These are phyloP conservation scores for Amia ocellicauda DNA, from an alignment of 2,113 vertebrate genomes.

Conservation along the genomic window DNA sequence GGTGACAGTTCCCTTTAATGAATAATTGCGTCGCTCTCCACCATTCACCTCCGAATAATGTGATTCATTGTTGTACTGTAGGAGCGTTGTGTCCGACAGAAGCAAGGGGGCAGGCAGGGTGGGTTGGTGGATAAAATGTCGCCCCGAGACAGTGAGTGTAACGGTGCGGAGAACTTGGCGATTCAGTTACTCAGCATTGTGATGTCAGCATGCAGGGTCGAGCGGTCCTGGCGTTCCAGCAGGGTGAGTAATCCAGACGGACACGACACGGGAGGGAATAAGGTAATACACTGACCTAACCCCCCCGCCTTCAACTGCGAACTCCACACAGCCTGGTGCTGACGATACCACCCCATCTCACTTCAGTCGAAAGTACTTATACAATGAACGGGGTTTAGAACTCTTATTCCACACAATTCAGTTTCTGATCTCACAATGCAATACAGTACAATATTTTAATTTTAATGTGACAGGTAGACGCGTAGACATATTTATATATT, in stretches of 20 bases:
- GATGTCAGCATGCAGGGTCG: slow-evolving; percentile 66
- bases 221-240: slow-evolving; percentile 47
- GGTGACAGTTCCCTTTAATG: slow-evolving; percentile 53
- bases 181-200: slow-evolving; percentile 60
- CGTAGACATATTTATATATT: too few species aligned
- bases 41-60: slow-evolving; percentile 30
- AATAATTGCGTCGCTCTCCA: slow-evolving; percentile 44
- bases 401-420: too few species aligned
- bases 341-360: slow-evolving; percentile 1
- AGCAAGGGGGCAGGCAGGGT: slow-evolving; percentile 53
- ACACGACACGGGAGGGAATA: slow-evolving; percentile 31
- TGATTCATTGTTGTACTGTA: slow-evolving; percentile 54
- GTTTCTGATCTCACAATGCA: too few species aligned
- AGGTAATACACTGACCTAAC: not conserved
- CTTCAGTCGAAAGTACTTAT: too few species aligned
- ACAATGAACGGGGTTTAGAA: too few species aligned
- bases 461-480: too few species aligned
- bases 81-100: slow-evolving; percentile 30
- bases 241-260: slow-evolving; percentile 58
- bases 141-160: slow-evolving; percentile 41
- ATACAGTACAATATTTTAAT: too few species aligned
- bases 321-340: not conserved
- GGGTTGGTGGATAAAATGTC: slow-evolving; percentile 38
- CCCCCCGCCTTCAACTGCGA: not conserved
- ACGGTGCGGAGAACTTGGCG: slow-evolving; percentile 43